phyloP scores from a whole-genome alignment of 2,113 vertebrate genomes.

The Silurus asotus region DNA sequence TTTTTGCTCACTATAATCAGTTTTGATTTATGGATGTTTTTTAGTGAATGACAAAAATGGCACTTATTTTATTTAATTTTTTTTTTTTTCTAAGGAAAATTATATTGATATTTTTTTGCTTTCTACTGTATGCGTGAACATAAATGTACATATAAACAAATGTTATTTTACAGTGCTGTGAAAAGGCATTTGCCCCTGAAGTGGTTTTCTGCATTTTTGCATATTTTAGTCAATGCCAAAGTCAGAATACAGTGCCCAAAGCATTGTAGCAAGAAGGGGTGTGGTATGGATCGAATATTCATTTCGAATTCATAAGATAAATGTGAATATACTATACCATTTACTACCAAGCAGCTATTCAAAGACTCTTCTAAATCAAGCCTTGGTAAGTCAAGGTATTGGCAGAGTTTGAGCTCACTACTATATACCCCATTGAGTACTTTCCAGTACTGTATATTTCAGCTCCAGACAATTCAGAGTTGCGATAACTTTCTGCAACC shows the following conservation, averaged over 20 bases:
- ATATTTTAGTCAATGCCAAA: not conserved
- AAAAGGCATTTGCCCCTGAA: slow-evolving; percentile 13
- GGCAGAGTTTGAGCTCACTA: not conserved
- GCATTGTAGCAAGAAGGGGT: not conserved
- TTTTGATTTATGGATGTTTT: slow-evolving; percentile 31
- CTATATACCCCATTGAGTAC: not conserved
- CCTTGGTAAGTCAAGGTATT: not conserved
- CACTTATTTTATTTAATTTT: slow-evolving; percentile 38
- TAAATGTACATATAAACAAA: slow-evolving; percentile 27
- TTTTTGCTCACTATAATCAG: not conserved
- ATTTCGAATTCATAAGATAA: not conserved
- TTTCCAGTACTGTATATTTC: not conserved
- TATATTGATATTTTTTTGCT: slow-evolving; percentile 29
- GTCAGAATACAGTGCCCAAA: not conserved
- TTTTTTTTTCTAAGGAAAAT: not conserved
- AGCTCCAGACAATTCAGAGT: not conserved
- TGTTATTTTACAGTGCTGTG: slow-evolving; percentile 29
- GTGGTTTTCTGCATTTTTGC: slow-evolving; percentile 33
- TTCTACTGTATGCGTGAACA: slow-evolving; percentile 53
- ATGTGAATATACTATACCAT: not conserved
- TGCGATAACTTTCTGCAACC: not conserved
- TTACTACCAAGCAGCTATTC: not conserved
- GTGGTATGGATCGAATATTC: not conserved
- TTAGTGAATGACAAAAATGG: slow-evolving; percentile 23
- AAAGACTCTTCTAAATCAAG: not conserved